Conservation (phyloP, 2,888 invertebrate genomes). For the Drosophila mayaguana region DNA sequence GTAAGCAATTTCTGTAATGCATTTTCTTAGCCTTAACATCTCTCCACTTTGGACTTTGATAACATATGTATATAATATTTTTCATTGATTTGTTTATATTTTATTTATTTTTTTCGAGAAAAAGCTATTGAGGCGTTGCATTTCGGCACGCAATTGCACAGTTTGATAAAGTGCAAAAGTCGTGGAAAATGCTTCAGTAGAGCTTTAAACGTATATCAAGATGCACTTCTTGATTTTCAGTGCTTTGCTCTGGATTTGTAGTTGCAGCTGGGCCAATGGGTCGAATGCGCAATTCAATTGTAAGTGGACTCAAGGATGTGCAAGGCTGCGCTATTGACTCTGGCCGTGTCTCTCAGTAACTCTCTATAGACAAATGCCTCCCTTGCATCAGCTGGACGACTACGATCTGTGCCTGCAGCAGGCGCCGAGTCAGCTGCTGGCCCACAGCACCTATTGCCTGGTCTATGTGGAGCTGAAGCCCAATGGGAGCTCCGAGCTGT, state of each 20-base stretch:
- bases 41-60: neutral
- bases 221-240: constrained; percentile 26
- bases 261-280: constrained; percentile 6
- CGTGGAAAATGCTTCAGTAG: constrained; percentile 38
- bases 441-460: constrained; percentile 71
- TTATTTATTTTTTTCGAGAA: constrained; percentile 45
- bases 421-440: constrained; percentile 38
- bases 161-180: constrained; percentile 32
- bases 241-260: constrained; percentile 11
- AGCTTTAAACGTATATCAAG: constrained; percentile 35
- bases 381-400: constrained; percentile 77
- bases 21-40: neutral
- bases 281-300: constrained; percentile 53
- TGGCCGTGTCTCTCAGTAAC: constrained; percentile 57
- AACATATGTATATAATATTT: constrained; percentile 10
- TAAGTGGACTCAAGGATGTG: constrained; percentile 34
- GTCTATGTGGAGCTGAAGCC: constrained; percentile 78
- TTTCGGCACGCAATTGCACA: constrained; percentile 46
- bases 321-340: neutral
- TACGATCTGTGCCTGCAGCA: constrained; percentile 86
- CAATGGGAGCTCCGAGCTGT: constrained; percentile 69
- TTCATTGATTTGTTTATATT: constrained; percentile 52
- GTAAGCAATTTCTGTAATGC: neutral
- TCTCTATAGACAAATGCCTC: constrained; percentile 74
- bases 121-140: constrained; percentile 55